A percentile compares a stretch with the other conserved stretches of the same genome.
Conservation (phyloP, 2,113 vertebrate species). For the Setophaga kirtlandii region DNA sequence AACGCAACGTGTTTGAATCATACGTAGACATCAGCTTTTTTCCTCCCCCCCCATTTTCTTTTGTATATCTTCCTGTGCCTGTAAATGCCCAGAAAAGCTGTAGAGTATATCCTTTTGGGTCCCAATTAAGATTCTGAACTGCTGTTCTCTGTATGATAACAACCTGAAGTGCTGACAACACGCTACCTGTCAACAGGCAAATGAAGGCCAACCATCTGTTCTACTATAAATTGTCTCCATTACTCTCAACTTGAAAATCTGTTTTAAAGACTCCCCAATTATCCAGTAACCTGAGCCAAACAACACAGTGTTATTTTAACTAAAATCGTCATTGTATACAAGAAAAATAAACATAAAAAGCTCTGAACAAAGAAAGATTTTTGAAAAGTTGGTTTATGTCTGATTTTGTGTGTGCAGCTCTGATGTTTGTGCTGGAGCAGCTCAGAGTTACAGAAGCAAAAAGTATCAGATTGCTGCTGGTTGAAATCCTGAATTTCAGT, state of each 20-base stretch:
- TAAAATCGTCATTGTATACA: slow-evolving; percentile 20
- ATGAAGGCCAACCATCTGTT: slow-evolving; percentile 92
- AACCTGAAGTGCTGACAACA: slow-evolving; percentile 89
- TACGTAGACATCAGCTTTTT: neutral
- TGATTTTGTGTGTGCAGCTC: neutral
- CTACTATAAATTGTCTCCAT: slow-evolving; percentile 84
- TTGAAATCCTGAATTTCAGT: slow-evolving; percentile 23
- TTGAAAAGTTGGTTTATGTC: slow-evolving; percentile 1
- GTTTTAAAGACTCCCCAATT: slow-evolving; percentile 75
- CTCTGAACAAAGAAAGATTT: slow-evolving; percentile 44
- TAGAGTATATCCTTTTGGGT: slow-evolving; percentile 86
- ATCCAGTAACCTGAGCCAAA: slow-evolving; percentile 71
- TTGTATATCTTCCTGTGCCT: slow-evolving; percentile 53
- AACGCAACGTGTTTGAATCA: neutral
- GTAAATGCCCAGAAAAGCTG: slow-evolving; percentile 67
- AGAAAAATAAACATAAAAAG: slow-evolving; percentile 58
- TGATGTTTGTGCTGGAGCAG: neutral
- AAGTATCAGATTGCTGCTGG: neutral
- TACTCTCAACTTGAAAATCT: slow-evolving; percentile 80
- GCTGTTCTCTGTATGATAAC: slow-evolving; percentile 87
- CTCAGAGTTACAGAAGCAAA: neutral
- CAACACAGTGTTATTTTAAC: slow-evolving; percentile 66
- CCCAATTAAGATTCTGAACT: slow-evolving; percentile 94
- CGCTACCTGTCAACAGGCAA: slow-evolving; percentile 92
- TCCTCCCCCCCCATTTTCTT: neutral